Percentiles rank a stretch among this genome's conserved stretches.
These are phyloP conservation scores for Drosophila nigricruria DNA, from an alignment of 2,888 invertebrate species.

Conservation along the genomic window DNA sequence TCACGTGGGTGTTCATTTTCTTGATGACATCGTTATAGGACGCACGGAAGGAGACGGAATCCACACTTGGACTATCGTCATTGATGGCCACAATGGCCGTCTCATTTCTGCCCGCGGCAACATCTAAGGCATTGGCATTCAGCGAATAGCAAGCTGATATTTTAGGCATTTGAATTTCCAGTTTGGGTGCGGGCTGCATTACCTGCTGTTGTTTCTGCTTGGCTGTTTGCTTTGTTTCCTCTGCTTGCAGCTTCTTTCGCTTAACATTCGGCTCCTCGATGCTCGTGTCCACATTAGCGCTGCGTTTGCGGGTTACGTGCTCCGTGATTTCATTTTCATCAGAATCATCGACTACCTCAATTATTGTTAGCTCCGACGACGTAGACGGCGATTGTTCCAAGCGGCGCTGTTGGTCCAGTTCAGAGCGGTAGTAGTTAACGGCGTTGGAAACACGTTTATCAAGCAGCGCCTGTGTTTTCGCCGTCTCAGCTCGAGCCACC, in stretches of 20 bases:
- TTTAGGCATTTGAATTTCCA: constrained; percentile 72
- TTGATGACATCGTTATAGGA: constrained; percentile 80
- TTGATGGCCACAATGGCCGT: background rate
- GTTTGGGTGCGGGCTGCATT: background rate
- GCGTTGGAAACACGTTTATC: constrained; percentile 71
- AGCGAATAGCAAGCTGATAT: constrained; percentile 80
- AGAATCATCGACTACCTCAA: constrained; percentile 62
- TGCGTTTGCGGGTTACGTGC: background rate
- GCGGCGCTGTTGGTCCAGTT: constrained; percentile 60
- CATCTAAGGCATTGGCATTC: constrained; percentile 40
- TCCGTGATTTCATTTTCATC: constrained; percentile 43
- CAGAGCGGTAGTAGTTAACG: constrained; percentile 74
- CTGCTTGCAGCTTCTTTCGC: constrained; percentile 10
- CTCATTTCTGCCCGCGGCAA: background rate
- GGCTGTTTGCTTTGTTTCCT: background rate
- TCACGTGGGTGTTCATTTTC: constrained; percentile 83
- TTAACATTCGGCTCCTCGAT: constrained; percentile 10
- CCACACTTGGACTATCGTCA: constrained; percentile 5
- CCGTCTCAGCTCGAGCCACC: constrained; percentile 64
- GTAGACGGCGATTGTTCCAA: constrained; percentile 14
- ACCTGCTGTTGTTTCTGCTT: background rate
- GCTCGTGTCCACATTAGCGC: background rate
- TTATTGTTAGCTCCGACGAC: constrained; percentile 20
- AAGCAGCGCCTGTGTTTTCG: constrained; percentile 59
- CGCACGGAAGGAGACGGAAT: constrained; percentile 48